Evolutionary conservation across 2,113 vertebrate genomes (phyloP).

Genomic region (Pardalotus punctatus): DNA sequence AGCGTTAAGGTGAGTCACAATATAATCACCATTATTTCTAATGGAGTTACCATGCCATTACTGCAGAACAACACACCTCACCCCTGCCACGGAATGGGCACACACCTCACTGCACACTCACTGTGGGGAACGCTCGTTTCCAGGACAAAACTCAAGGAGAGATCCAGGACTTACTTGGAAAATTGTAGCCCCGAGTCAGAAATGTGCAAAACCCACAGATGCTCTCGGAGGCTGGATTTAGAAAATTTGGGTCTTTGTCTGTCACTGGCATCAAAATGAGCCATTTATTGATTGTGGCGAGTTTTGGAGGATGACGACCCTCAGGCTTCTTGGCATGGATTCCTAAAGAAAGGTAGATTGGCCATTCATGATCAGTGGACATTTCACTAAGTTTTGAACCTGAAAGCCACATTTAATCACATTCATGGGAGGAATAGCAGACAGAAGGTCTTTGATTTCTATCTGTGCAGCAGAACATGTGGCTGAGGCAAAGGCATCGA

Average conservation of each 20-base stretch:
- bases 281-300: background rate
- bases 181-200: background rate
- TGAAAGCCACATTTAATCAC: background rate
- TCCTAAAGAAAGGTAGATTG: background rate
- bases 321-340: background rate
- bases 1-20: constrained; percentile 56
- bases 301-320: background rate
- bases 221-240: background rate
- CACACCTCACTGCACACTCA: constrained; percentile 17
- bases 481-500: background rate
- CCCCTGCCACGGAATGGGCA: background rate
- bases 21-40: constrained; percentile 47
- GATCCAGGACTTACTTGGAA: background rate
- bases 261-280: background rate
- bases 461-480: background rate
- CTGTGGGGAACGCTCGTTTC: background rate
- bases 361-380: background rate
- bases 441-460: background rate
- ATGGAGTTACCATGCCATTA: constrained; percentile 21
- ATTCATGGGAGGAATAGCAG: background rate
- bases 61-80: constrained; percentile 4
- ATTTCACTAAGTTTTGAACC: background rate
- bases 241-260: background rate
- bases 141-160: background rate
- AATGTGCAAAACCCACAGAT: background rate